Evolutionary conservation across 2,888 invertebrate species (phyloP), one percentile per base, ranked within the genome.

Genomic region (Limnephilus marmoratus): DNA sequence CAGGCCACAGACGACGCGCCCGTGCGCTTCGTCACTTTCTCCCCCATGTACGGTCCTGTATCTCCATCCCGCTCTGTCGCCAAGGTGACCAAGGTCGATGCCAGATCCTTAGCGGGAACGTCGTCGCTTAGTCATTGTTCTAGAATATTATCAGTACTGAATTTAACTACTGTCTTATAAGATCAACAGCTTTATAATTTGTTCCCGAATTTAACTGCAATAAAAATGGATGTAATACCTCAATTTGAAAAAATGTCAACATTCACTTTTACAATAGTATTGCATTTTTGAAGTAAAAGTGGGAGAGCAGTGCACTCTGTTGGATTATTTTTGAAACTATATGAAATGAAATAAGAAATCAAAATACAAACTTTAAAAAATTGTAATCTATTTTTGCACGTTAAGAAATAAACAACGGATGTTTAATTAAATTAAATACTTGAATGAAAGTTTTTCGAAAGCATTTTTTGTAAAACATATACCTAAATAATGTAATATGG

Each of bases 71-170:
- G 87, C 92, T 92, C 91, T 90, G 93, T 94, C 93, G 93, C 90
- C 94, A 94, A 94, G 94, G 94, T 94, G 94, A 94, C 93, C 94
- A 94, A 94, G 94, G 94, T 94, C 94, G 94, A 94, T 94, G 94
- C 93, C 93, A 92, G 93, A 92, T 92, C 93, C 93, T 92, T 93
- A 93, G 93, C 92, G 93, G 93, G 93, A 93, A 93, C 93, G 93
- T 90, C 93, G 93, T 90, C 93, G 93, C 92, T 93, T 92, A 93
- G 93, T 93, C 93, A 93, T 91, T 91, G 85, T 91, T 92, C 89
- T 81, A 88, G 91, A 90, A 91, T 85, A 31, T 34, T 91, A 53
- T 83, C 12, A 18, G 81, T 13, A 53, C 88, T n/a, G 12, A 34
- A 29, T 83, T 81, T 53, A 53, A 88, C 29, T 24, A 41, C n/a